Percentiles rank a stretch among this genome's conserved stretches.
Conservation (phyloP, 2,113 vertebrate species). For the Petromus typicus region DNA sequence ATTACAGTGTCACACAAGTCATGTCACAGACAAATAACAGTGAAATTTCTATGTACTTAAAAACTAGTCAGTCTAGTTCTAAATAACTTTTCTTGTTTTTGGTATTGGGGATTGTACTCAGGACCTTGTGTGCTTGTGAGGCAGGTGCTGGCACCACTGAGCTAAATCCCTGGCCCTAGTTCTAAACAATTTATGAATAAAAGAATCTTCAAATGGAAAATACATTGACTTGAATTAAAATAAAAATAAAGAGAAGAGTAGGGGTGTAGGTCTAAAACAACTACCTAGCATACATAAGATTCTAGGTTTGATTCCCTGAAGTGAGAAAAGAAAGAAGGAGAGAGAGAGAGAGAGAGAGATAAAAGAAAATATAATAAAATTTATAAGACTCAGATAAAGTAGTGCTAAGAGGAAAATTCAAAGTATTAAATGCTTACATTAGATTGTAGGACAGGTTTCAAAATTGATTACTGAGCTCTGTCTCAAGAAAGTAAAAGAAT, state of each 20-base stretch:
- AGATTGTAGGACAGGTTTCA: not conserved
- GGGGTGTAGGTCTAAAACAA: not conserved
- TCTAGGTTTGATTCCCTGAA: not conserved
- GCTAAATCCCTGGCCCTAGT: not conserved
- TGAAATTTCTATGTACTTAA: not conserved
- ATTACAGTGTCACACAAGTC: not conserved
- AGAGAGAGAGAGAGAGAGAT: not conserved
- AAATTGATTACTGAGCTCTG: not conserved
- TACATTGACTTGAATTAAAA: not conserved
- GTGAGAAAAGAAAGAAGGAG: not conserved
- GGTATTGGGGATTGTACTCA: too few species aligned
- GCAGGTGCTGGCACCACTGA: too few species aligned
- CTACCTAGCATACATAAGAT: not conserved
- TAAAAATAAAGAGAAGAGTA: too few species aligned
- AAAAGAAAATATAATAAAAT: not conserved
- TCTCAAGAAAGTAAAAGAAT: not conserved
- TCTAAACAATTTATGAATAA: not conserved
- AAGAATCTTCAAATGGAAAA: not conserved
- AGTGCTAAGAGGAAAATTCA: not conserved
- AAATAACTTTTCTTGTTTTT: not conserved
- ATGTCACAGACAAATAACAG: not conserved
- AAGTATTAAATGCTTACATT: not conserved
- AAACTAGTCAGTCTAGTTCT: not conserved
- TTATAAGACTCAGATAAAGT: not conserved
- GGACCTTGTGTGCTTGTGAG: too few species aligned